Evolutionary conservation across 2,888 invertebrate species (phyloP).

Genomic region (Tineola bisselliella): DNA sequence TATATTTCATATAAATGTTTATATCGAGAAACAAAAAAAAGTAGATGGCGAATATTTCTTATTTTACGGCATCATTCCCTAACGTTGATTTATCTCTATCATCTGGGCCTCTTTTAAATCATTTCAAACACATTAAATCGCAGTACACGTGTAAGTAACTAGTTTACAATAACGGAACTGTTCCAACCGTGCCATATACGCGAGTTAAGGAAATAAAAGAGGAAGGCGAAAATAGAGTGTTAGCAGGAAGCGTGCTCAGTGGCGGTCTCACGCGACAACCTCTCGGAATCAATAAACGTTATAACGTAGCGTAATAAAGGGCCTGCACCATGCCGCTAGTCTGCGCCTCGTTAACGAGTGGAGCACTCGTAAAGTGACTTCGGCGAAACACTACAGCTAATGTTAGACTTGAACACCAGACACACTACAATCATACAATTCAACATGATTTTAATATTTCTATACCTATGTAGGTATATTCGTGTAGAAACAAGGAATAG

Average conservation of each 20-base stretch:
- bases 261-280: conserved; percentile 45
- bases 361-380: conserved; percentile 53
- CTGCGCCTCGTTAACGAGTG: conserved; percentile 52
- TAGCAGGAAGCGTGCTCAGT: conserved; percentile 50
- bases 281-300: conserved; percentile 62
- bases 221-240: conserved; percentile 45
- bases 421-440: conserved; percentile 2
- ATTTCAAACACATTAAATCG: not conserved
- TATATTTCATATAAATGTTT: conserved; percentile 2
- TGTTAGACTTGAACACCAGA: conserved; percentile 10
- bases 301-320: conserved; percentile 42
- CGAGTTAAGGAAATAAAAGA: conserved; percentile 9
- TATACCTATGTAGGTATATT: not conserved
- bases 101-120: not conserved
- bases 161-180: not conserved
- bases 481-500: not conserved
- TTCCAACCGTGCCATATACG: not conserved
- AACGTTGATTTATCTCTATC: not conserved
- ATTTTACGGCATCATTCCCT: not conserved
- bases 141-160: not conserved
- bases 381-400: conserved; percentile 37
- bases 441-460: not conserved
- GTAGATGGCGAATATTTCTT: not conserved
- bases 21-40: not conserved
- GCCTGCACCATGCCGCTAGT: conserved; percentile 28